These are phyloP conservation scores for Coelinius sp. DNA, from an alignment of 2,888 invertebrate genomes.

Conservation along the genomic window DNA sequence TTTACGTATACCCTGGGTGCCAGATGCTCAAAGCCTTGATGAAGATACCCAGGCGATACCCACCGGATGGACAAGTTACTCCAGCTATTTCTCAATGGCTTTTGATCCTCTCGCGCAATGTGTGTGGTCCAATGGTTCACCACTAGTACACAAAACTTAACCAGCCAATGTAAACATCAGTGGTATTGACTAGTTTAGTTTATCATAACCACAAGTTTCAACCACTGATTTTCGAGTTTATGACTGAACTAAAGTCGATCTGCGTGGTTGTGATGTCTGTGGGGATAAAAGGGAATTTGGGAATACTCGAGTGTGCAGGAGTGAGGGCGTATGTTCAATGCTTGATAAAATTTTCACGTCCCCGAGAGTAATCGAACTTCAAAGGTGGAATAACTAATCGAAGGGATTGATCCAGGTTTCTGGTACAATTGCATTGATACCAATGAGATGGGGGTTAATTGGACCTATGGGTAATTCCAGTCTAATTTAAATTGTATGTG, in stretches of 20 bases:
- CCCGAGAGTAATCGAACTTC: constrained; percentile 17
- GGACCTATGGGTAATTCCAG: neutral
- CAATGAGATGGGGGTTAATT: neutral
- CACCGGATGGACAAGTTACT: constrained; percentile 19
- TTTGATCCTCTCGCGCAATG: constrained; percentile 31
- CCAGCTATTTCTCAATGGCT: constrained; percentile 19
- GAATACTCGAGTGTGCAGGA: constrained; percentile 31
- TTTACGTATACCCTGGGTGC: constrained; percentile 27
- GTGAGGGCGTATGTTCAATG: constrained; percentile 48
- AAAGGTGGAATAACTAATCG: constrained; percentile 13
- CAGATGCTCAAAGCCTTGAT: constrained; percentile 29
- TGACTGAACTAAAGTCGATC: neutral
- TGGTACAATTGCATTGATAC: constrained; percentile 7
- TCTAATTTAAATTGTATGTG: constrained; percentile 5
- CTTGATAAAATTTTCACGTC: constrained; percentile 12
- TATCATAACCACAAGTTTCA: constrained; percentile 17
- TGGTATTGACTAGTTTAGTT: neutral
- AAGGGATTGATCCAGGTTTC: constrained; percentile 3
- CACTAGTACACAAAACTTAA: constrained; percentile 3
- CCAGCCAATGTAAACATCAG: neutral
- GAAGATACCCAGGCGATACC: too few species aligned
- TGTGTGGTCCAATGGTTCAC: constrained; percentile 28
- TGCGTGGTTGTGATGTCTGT: neutral
- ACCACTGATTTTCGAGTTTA: constrained; percentile 1
- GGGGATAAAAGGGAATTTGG: neutral